These are phyloP conservation scores for Alsophila aescularia DNA, from an alignment of 2,888 invertebrate species.

Conservation along the genomic window DNA sequence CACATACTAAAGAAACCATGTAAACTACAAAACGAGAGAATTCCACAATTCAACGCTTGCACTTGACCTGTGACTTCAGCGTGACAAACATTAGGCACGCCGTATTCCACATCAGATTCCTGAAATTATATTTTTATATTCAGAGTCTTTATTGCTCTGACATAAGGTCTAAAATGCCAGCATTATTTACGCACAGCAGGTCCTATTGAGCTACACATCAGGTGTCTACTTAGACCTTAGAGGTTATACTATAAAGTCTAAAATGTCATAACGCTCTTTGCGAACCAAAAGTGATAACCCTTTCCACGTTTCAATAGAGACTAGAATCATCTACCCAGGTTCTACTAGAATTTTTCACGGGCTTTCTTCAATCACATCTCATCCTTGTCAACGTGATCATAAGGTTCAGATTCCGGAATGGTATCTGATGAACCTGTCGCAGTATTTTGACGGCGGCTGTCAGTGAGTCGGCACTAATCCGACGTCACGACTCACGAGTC, in stretches of 20 bases:
- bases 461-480: constrained; percentile 23
- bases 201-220: constrained; percentile 9
- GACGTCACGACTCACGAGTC: constrained; percentile 21
- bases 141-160: not conserved
- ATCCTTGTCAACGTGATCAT: not conserved
- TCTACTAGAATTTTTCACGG: not conserved
- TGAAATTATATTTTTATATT: no score
- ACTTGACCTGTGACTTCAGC: constrained; percentile 17
- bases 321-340: not conserved
- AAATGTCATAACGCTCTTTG: constrained; percentile 6
- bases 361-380: not conserved
- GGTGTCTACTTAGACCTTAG: constrained; percentile 1
- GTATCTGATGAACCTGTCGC: constrained; percentile 15
- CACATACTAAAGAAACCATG: not conserved
- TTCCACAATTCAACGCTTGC: constrained; percentile 9
- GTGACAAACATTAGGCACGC: constrained; percentile 16
- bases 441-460: constrained; percentile 14
- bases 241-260: constrained; percentile 3
- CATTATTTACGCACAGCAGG: constrained; percentile 19
- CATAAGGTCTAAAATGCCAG: constrained; percentile 11
- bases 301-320: constrained; percentile 4
- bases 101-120: constrained; percentile 2
- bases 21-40: constrained; percentile 6
- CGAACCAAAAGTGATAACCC: constrained; percentile 2
- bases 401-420: constrained; percentile 3